Conservation (phyloP, 2,113 vertebrate species). For the Canis aureus region DNA sequence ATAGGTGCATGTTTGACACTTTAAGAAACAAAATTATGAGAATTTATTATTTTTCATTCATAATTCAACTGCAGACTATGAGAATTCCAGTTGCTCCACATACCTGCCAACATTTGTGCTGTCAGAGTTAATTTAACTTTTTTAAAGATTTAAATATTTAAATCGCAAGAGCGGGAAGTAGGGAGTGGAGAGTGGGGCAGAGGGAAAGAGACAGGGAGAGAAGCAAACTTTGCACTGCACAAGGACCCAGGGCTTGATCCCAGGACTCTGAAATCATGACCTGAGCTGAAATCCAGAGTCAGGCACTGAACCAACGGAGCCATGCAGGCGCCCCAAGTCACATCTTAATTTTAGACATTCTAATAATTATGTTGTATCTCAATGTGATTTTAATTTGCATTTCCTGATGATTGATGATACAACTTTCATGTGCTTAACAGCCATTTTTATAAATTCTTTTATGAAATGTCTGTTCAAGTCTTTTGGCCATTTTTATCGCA, state of each 20-base stretch:
- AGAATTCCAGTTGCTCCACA: not conserved
- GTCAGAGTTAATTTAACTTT: not conserved
- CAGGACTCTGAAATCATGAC: not conserved
- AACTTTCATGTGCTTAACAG: not conserved
- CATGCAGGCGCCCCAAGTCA: not conserved
- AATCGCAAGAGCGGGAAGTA: too few relatives aligned
- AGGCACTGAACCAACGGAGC: not conserved
- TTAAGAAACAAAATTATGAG: not conserved
- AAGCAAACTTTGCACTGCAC: not conserved
- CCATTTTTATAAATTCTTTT: not conserved
- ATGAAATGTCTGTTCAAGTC: not conserved
- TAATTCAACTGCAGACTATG: not conserved
- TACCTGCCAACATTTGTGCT: not conserved
- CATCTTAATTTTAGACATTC: not conserved
- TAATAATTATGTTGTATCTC: not conserved
- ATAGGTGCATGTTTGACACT: not conserved
- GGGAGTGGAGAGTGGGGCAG: not conserved
- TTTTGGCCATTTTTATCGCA: not conserved
- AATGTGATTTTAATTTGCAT: not conserved
- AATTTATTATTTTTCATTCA: not conserved
- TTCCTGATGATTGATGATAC: not conserved
- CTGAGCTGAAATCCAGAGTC: not conserved
- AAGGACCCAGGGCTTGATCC: not conserved
- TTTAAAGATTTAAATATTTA: not conserved
- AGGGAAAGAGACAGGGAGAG: not conserved